Conservation (phyloP, 2,113 vertebrate genomes). For the Ciconia maguari region DNA sequence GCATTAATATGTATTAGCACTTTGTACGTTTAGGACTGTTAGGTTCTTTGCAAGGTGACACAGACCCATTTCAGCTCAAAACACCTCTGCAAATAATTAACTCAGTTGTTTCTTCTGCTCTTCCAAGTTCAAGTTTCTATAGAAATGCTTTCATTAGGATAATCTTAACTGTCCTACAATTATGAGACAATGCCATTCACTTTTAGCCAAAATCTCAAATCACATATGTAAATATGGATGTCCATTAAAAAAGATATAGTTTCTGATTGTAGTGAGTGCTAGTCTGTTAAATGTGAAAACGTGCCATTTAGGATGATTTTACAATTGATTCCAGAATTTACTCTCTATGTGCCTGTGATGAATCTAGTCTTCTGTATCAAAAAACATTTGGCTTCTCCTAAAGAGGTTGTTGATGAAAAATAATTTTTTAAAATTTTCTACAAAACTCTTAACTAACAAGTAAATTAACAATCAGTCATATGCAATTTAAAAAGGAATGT, state of each 20-base stretch:
- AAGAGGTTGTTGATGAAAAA: neutral
- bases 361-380: neutral
- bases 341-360: neutral
- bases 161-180: neutral
- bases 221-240: neutral
- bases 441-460: neutral
- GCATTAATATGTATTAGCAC: neutral
- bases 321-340: neutral
- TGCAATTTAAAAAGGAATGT: neutral
- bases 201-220: neutral
- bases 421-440: neutral
- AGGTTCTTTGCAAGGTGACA: neutral
- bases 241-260: neutral
- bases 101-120: neutral
- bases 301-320: neutral
- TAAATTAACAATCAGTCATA: neutral
- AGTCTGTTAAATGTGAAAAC: neutral
- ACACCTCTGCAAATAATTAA: neutral
- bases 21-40: neutral
- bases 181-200: neutral
- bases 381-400: neutral
- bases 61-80: neutral
- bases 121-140: neutral
- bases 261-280: neutral
- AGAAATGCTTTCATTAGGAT: neutral